Base-by-base conservation (phyloP, 2,113 vertebrate genomes). In the Odocoileus hemionus region DNA sequence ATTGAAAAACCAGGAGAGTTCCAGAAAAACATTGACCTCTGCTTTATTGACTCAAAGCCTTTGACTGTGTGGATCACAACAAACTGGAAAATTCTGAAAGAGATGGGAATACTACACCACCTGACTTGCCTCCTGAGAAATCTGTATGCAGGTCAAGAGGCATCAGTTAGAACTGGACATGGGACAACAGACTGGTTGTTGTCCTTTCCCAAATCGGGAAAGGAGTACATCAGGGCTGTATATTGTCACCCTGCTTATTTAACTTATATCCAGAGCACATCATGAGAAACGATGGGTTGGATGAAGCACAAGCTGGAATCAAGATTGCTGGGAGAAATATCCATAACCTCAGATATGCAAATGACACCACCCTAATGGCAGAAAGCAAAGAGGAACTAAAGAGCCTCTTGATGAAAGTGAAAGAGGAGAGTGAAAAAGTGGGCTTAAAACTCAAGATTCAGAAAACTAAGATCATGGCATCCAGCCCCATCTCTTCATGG, bases 201-300 rank as follows among this genome's bases (percentile, higher is more conserved):
- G 47, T 47, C 47, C 47, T 47, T 47, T 47, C 47, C 67, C 67
- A 39, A 0, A 39, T 70, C 0, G 1, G n/a, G 5, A 70, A 70
- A 70, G 64, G n/a, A 36, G n/a, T 39, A 39, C n/a, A 12, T 70
- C 67, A 70, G 39, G n/a, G n/a, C 67, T 70, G n/a, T 70, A 39
- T 70, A 70, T 23, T 39, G n/a, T 70, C 67, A 39, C n/a, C 67
- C n/a, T 39, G 67, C 19, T 70, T 70, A 23, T 70, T 23, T 70
- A 70, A 12, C 5, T 70, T 39, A 12, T 39, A 70, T 70, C 10
- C n/a, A 70, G n/a, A 70, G 67, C 23, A 70, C 19, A 70, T 70
- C 67, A 70, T 70, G 67, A 70, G 67, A 70, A 70, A 39, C 0
- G 0, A 11, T 23, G 5, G n/a, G 10, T n/a, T 70, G 67, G n/a